Conservation (phyloP, 2,797 vertebrate genomes). For the Masticophis lateralis region DNA sequence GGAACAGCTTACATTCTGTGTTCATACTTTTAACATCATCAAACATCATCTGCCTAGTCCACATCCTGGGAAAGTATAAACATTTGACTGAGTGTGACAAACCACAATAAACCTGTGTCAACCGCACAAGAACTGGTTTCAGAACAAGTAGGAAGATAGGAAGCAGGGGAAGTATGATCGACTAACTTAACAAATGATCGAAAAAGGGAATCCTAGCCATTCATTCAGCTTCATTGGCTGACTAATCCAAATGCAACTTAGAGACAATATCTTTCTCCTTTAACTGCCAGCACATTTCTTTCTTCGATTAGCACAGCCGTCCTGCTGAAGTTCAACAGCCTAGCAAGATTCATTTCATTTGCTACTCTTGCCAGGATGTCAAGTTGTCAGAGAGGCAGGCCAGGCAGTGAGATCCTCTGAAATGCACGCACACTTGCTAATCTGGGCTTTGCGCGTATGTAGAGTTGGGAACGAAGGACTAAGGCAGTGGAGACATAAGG, state of each 20-base stretch:
- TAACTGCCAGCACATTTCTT: background rate
- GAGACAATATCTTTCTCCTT: background rate
- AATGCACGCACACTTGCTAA: background rate
- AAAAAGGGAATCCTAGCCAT: background rate
- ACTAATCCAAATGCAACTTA: background rate
- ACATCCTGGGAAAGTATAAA: background rate
- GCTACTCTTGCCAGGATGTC: background rate
- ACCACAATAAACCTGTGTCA: background rate
- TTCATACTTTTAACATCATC: background rate
- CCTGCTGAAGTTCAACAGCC: slow-evolving; percentile 28
- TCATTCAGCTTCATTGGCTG: background rate
- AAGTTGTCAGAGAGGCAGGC: background rate
- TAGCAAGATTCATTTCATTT: background rate
- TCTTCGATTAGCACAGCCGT: background rate
- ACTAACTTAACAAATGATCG: background rate
- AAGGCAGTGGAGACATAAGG: background rate
- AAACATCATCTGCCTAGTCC: background rate
- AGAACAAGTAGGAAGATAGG: background rate
- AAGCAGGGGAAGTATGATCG: background rate
- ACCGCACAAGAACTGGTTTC: background rate
- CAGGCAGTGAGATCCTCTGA: background rate
- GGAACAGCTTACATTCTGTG: background rate
- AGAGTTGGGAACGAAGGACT: background rate
- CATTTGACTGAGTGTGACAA: background rate
- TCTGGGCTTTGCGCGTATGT: background rate